Evolutionary conservation across 2,888 invertebrate genomes (phyloP).

Genomic region (Parnassius apollo): DNA sequence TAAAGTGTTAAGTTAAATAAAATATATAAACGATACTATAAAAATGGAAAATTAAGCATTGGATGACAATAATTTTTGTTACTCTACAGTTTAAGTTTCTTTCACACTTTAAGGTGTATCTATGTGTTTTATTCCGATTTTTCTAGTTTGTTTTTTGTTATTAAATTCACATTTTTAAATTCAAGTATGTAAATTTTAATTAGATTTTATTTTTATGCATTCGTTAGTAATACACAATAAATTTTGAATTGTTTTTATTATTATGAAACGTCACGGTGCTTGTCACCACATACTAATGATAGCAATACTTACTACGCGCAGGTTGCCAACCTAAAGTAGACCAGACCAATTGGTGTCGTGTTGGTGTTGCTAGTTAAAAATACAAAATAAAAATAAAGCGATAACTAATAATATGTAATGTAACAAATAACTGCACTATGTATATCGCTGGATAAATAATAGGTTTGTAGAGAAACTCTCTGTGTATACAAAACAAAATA

Average conservation of each 20-base stretch:
- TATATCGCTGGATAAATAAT: conserved; percentile 49
- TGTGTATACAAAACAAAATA: conserved; percentile 9
- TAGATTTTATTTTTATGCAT: conserved; percentile 19
- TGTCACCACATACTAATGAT: conserved; percentile 37
- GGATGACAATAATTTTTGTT: conserved; percentile 81
- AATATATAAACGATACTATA: conserved; percentile 52
- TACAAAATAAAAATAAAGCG: conserved; percentile 37
- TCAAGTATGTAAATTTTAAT: not conserved
- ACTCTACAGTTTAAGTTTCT: conserved; percentile 54
- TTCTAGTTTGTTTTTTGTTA: not conserved
- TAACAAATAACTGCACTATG: conserved; percentile 49
- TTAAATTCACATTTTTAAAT: not conserved
- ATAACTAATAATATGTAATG: conserved; percentile 47
- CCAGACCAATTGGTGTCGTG: conserved; percentile 76
- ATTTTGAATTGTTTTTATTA: conserved; percentile 12
- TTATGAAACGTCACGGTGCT: conserved; percentile 23
- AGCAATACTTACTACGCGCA: conserved; percentile 69
- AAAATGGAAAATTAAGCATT: conserved; percentile 72
- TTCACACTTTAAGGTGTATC: conserved; percentile 41
- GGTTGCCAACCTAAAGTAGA: conserved; percentile 54
- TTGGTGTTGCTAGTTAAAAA: conserved; percentile 66
- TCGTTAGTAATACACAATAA: conserved; percentile 24
- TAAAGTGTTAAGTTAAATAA: conserved; percentile 65
- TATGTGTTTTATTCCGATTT: conserved; percentile 31
- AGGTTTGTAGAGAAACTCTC: conserved; percentile 37